phyloP scores from a whole-genome alignment of 2,888 invertebrate genomes.

The Drosophila sordidula region DNA sequence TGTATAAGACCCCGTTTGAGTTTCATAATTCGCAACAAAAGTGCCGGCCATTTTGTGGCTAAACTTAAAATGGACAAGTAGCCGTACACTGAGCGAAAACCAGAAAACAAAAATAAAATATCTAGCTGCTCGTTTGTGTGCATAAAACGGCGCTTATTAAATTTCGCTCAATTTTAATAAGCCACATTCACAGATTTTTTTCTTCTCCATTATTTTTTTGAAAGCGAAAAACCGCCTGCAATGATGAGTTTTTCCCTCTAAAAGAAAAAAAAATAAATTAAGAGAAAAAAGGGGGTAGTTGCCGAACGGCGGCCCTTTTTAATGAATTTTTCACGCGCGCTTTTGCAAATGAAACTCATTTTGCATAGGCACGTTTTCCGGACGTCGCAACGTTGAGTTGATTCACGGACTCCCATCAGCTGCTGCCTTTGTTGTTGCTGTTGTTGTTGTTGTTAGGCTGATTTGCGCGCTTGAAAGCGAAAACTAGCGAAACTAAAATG shows the following conservation, averaged over 20 bases:
- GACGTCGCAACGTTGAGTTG: constrained; percentile 27
- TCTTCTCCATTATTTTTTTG: constrained; percentile 1
- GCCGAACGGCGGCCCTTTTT: constrained; percentile 54
- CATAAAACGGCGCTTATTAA: constrained; percentile 77
- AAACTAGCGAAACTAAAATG: constrained; percentile 79
- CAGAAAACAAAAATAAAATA: background rate
- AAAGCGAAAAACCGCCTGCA: constrained; percentile 59
- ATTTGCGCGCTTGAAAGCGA: constrained; percentile 77
- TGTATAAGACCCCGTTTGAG: constrained; percentile 63
- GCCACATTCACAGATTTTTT: constrained; percentile 54
- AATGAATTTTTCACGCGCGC: constrained; percentile 79
- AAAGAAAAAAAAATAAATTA: constrained; percentile 33
- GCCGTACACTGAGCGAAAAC: constrained; percentile 14
- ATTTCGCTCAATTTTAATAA: constrained; percentile 78
- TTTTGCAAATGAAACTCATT: constrained; percentile 78
- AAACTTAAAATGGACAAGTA: constrained; percentile 56
- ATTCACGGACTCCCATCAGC: constrained; percentile 25
- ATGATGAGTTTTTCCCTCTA: constrained; percentile 50
- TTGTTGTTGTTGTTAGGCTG: constrained; percentile 44
- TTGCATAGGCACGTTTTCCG: constrained; percentile 74
- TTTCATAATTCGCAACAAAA: constrained; percentile 65
- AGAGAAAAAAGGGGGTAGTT: constrained; percentile 37
- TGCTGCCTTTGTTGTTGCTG: constrained; percentile 18
- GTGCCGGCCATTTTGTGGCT: constrained; percentile 71
- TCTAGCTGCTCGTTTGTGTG: constrained; percentile 50